Evolutionary conservation across 1,140 invertebrate genomes (phyloP), one percentile per base, ranked within the genome.

Genomic region (Saccostrea echinata): DNA sequence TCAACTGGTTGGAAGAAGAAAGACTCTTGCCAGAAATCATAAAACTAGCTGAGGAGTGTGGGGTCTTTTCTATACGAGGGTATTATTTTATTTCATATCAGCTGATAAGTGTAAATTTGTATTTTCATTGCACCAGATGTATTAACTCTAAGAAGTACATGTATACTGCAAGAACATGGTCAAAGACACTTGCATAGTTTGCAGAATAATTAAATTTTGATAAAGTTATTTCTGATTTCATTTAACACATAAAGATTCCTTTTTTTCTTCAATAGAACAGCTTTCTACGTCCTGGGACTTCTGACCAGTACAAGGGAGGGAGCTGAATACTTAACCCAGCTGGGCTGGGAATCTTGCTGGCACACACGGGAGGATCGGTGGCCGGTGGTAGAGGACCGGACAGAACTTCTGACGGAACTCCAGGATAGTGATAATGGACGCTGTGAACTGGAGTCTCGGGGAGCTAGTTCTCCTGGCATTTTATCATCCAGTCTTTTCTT

Each of bases 31-130:
- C 95, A 68, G 93, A 95, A 64, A 95, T 98, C 64, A 96, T 97
- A 0, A 94, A 96, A 33, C 95, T 99, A 83, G 98, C 97, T 0
- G 97, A 97, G 91, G 96, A 96, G 81, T 97, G 97, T 94, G 96
- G 96, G 13, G 97, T 98, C 53, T 98, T 98, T 93, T 97, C 98
- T 0, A 96, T 99, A 30, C 96, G 98, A 86, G 98, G 97, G 95
- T 95, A 92, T 64, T 81, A 80, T 35, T 55, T 68, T 35, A 16
- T 55, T 27, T 51, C 8, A 11, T 24, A 81, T 21, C 16, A 33
- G 24, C 9, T 11, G 12, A 30, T 80, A 0, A 3, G 71, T 71
- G n/a, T 3, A 16, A 0, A 27, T 76, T 21, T 35, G 33, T 21
- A 76, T 76, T 16, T 30, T 76, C 24, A 33, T 30, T 21, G 18